These are phyloP conservation scores for Sipha flava DNA, from an alignment of 1,140 invertebrate species.

Conservation along the genomic window DNA sequence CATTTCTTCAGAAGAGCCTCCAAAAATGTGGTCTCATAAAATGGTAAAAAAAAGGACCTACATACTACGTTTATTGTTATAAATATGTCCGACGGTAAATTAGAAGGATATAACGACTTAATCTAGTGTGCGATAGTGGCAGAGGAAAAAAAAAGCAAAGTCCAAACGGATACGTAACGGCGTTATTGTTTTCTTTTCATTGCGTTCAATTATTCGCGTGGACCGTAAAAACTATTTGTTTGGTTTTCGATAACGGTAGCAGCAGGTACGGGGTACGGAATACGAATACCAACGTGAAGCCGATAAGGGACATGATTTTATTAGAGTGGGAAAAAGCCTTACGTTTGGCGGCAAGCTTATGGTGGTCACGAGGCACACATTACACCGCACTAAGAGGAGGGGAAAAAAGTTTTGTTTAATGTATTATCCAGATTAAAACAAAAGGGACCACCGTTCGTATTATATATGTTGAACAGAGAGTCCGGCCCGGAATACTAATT, in stretches of 20 bases:
- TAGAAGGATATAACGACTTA: no score
- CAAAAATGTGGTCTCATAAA: no score
- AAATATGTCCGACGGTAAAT: no score
- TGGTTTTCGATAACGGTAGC: neutral
- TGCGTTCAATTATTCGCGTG: neutral
- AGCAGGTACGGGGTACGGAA: neutral
- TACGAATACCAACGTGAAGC: neutral
- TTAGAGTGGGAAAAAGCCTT: neutral
- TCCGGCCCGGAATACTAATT: constrained; percentile 30
- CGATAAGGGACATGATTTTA: neutral
- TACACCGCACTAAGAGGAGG: neutral
- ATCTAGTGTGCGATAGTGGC: no score
- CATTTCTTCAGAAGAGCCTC: no score
- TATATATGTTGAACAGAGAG: constrained; percentile 23
- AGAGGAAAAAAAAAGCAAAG: no score
- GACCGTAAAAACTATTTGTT: neutral
- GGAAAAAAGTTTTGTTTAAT: constrained; percentile 26
- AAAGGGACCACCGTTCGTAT: constrained; percentile 22
- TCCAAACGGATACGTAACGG: no score
- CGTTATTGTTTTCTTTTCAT: neutral
- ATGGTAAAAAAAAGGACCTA: no score
- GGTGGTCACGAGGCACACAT: neutral
- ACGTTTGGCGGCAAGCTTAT: neutral
- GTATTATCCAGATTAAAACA: constrained; percentile 30
- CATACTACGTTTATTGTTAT: no score